Conservation (phyloP, 1,140 invertebrate species). For the Cydia splendana region DNA sequence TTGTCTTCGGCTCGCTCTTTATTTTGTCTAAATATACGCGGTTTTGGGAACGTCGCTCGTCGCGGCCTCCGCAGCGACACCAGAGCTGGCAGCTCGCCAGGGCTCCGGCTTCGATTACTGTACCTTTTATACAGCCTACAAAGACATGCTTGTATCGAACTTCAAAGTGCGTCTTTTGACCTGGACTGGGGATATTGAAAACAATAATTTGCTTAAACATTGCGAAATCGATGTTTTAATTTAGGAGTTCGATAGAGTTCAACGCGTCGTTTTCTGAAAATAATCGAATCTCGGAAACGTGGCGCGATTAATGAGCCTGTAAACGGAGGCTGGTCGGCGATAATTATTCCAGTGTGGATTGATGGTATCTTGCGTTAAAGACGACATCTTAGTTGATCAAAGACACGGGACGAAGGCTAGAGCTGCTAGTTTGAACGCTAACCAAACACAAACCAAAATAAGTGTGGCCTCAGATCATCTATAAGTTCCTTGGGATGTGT, state of each 20-base stretch:
- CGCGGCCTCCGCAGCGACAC: constrained; percentile 69
- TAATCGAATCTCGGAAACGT: neutral
- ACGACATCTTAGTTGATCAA: constrained; percentile 54
- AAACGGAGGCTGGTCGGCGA: constrained; percentile 30
- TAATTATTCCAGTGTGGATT: constrained; percentile 39
- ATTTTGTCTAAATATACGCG: constrained; percentile 80
- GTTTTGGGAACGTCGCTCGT: constrained; percentile 76
- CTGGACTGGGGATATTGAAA: neutral
- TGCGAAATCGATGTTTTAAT: neutral
- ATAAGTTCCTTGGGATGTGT: neutral
- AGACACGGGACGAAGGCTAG: constrained; percentile 46
- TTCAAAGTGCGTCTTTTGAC: constrained; percentile 8
- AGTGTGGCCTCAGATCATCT: neutral
- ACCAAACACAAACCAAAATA: neutral
- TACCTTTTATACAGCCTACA: constrained; percentile 59
- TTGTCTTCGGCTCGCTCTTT: constrained; percentile 78
- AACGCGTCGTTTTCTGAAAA: neutral
- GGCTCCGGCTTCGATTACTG: constrained; percentile 58
- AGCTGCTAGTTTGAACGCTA: neutral
- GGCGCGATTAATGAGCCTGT: constrained; percentile 48
- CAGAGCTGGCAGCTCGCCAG: constrained; percentile 63
- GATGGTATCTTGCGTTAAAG: constrained; percentile 39
- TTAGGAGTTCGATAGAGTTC: neutral
- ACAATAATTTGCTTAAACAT: neutral
- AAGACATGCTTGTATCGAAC: constrained; percentile 37